Evolutionary conservation across 92 coral and sea anemone genomes (phyloP).

Genomic region (Chrysogorgia sp.): DNA sequence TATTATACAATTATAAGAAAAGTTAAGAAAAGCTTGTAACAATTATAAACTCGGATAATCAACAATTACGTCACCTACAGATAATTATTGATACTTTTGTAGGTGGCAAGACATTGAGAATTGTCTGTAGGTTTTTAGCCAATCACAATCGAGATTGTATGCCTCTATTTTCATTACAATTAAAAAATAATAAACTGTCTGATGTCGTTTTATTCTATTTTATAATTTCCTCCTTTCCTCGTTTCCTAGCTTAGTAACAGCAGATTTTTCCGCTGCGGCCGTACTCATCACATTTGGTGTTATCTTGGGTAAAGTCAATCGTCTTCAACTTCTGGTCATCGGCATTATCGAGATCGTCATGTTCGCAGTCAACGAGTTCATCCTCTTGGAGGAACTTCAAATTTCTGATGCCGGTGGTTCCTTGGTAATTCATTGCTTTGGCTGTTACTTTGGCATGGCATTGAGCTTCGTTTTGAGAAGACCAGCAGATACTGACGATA

Average conservation of each 20-base stretch:
- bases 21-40: no score
- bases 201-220: no score
- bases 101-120: no score
- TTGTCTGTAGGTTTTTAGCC: no score
- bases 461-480: conserved; percentile 56
- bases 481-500: conserved; percentile 47
- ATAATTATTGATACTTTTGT: no score
- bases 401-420: conserved; percentile 83
- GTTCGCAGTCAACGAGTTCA: conserved; percentile 68
- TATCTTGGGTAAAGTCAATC: conserved; percentile 77
- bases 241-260: conserved; percentile 53
- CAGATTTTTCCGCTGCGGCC: conserved; percentile 72
- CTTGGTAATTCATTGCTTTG: conserved; percentile 72
- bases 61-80: no score
- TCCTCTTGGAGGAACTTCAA: conserved; percentile 62
- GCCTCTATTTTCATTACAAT: no score
- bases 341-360: conserved; percentile 67
- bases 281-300: conserved; percentile 74
- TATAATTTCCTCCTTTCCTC: no score
- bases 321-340: conserved; percentile 68
- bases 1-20: no score
- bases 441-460: conserved; percentile 75
- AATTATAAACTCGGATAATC: no score
- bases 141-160: no score
- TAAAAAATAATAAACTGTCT: no score